Percentiles rank a stretch among this genome's conserved stretches.
Conservation (phyloP, 2,797 vertebrate species). For the Takifugu ocellatus region DNA sequence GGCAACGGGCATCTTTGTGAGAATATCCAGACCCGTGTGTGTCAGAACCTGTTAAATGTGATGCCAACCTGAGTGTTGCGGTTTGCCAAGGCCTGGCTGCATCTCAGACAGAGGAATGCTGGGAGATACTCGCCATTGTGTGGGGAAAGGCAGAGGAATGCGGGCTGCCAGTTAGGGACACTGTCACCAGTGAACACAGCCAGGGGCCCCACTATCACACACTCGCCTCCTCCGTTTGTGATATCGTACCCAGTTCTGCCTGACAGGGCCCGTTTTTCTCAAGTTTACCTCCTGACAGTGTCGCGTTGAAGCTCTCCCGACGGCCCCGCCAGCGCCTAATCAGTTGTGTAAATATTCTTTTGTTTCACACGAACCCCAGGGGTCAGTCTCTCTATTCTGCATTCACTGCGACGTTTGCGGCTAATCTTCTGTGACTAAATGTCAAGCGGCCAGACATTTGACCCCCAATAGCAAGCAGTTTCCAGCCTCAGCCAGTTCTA, state of each 20-base stretch:
- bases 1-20: background rate
- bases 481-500: slow-evolving; percentile 68
- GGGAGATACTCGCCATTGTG: slow-evolving; percentile 9
- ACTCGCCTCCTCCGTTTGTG: slow-evolving; percentile 36
- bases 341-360: slow-evolving; percentile 36
- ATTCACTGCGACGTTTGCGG: slow-evolving; percentile 21
- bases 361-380: slow-evolving; percentile 23
- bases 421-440: slow-evolving; percentile 35
- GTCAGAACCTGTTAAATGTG: slow-evolving; percentile 14
- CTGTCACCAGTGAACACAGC: slow-evolving; percentile 70
- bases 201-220: slow-evolving; percentile 54
- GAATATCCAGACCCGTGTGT: slow-evolving; percentile 14
- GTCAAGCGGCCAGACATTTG: slow-evolving; percentile 59
- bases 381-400: slow-evolving; percentile 33
- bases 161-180: slow-evolving; percentile 49
- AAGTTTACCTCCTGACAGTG: slow-evolving; percentile 30
- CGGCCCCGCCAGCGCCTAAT: slow-evolving; percentile 25
- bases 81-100: slow-evolving; percentile 55
- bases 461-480: slow-evolving; percentile 37
- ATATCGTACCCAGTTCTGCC: slow-evolving; percentile 38
- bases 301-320: slow-evolving; percentile 22
- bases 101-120: slow-evolving; percentile 59
- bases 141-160: slow-evolving; percentile 73
- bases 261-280: slow-evolving; percentile 21
- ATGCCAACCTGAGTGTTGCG: slow-evolving; percentile 29